Conservation (phyloP, 2,888 invertebrate genomes). For the Eurois occulta region DNA sequence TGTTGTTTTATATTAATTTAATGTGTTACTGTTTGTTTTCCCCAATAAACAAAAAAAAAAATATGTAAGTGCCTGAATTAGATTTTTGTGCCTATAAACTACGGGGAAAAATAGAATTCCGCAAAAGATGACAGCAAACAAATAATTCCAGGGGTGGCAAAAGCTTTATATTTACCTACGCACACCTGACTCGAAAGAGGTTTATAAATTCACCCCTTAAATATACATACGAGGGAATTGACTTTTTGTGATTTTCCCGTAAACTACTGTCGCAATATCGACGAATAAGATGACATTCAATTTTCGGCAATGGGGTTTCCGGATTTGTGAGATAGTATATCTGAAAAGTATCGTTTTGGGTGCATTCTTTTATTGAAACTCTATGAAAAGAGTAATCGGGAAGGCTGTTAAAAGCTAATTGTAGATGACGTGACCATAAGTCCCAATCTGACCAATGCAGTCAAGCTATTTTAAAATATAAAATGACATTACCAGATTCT, state of each 20-base stretch:
- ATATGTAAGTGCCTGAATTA: too few species aligned
- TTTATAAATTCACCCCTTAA: constrained; percentile 61
- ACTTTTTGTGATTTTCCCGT: constrained; percentile 48
- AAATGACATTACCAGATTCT: neutral
- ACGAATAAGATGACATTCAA: constrained; percentile 37
- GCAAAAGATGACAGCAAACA: constrained; percentile 55
- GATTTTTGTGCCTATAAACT: neutral
- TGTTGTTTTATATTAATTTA: too few species aligned
- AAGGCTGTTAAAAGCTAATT: neutral
- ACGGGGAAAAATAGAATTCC: constrained; percentile 15
- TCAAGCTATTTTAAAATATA: neutral
- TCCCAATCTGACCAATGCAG: neutral
- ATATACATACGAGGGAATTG: constrained; percentile 56
- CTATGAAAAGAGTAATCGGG: neutral
- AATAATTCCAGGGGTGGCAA: constrained; percentile 46
- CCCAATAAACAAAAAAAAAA: too few species aligned
- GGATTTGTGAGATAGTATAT: neutral
- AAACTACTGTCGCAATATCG: constrained; percentile 40
- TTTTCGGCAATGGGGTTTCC: constrained; percentile 18
- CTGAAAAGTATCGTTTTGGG: neutral
- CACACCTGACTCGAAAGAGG: constrained; percentile 53
- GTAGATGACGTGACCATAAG: neutral
- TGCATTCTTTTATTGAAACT: neutral
- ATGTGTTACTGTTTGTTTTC: too few species aligned
- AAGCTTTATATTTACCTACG: constrained; percentile 58